These are phyloP conservation scores for Cynopterus brachyotis DNA, from an alignment of 2,113 vertebrate species.

Conservation along the genomic window DNA sequence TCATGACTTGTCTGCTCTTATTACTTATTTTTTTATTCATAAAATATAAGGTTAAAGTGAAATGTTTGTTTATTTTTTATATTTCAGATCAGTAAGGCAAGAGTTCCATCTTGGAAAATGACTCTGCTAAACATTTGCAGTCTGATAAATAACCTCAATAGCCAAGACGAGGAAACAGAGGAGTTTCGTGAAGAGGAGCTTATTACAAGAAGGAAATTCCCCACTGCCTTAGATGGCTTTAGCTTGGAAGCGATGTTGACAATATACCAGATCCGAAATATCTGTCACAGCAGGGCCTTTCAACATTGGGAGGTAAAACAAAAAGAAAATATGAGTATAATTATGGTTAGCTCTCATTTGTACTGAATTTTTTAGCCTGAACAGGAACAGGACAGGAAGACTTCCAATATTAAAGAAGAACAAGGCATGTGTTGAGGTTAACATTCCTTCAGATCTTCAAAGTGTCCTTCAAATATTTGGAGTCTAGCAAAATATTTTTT, in stretches of 20 bases:
- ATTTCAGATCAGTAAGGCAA: slow-evolving; percentile 86
- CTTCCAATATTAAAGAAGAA: slow-evolving; percentile 5
- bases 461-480: slow-evolving; percentile 33
- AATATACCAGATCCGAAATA: slow-evolving; percentile 89
- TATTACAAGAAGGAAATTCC: slow-evolving; percentile 81
- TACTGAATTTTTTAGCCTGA: neutral
- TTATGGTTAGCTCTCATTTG: neutral
- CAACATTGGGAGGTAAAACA: slow-evolving; percentile 90
- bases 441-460: slow-evolving; percentile 1
- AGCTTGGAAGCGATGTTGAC: slow-evolving; percentile 88
- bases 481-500: slow-evolving; percentile 10
- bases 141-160: slow-evolving; percentile 85
- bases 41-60: neutral
- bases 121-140: slow-evolving; percentile 92
- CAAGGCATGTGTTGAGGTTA: neutral
- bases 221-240: slow-evolving; percentile 82
- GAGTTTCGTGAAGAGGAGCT: slow-evolving; percentile 85
- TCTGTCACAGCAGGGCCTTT: slow-evolving; percentile 90
- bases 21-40: neutral
- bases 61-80: slow-evolving; percentile 3
- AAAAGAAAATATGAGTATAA: neutral
- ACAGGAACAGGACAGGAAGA: neutral
- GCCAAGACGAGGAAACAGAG: slow-evolving; percentile 78
- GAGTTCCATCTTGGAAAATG: slow-evolving; percentile 91
- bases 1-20: neutral